Evolutionary conservation across 2,888 invertebrate genomes (phyloP).

Genomic region (Arge pagana): DNA sequence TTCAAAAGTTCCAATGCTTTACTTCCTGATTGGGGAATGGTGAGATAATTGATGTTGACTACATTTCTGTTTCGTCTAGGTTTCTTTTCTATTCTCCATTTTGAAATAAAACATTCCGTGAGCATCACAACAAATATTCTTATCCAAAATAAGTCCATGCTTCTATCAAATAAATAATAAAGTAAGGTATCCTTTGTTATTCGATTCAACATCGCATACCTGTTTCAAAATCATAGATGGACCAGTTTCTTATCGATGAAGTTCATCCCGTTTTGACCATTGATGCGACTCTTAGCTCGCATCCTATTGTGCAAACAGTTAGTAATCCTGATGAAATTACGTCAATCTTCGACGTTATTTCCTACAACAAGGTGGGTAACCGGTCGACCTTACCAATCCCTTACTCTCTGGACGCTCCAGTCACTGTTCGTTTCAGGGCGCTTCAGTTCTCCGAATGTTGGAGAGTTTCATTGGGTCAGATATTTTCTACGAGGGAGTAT

Average conservation of each 20-base stretch:
- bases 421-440: slow-evolving; percentile 65
- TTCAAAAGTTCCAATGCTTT: slow-evolving; percentile 75
- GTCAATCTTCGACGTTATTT: slow-evolving; percentile 87
- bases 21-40: slow-evolving; percentile 82
- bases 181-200: slow-evolving; percentile 19
- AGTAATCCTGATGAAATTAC: slow-evolving; percentile 88
- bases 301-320: slow-evolving; percentile 87
- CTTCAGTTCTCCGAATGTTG: slow-evolving; percentile 85
- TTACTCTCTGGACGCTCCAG: background rate
- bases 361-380: slow-evolving; percentile 79
- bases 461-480: slow-evolving; percentile 77
- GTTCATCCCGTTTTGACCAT: slow-evolving; percentile 73
- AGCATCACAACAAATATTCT: too few species aligned
- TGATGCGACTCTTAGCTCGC: slow-evolving; percentile 83
- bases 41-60: too few species aligned
- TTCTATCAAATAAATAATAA: too few species aligned
- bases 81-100: too few species aligned
- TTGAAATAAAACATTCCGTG: too few species aligned
- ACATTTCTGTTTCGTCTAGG: too few species aligned
- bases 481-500: slow-evolving; percentile 74
- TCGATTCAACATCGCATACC: too few species aligned
- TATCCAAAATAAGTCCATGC: too few species aligned
- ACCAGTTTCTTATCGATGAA: slow-evolving; percentile 74
- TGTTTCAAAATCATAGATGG: too few species aligned
- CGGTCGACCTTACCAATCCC: background rate